Evolutionary conservation across 2,888 invertebrate species (phyloP), one percentile per base, ranked within the genome.

Genomic region (Notodromas monacha): DNA sequence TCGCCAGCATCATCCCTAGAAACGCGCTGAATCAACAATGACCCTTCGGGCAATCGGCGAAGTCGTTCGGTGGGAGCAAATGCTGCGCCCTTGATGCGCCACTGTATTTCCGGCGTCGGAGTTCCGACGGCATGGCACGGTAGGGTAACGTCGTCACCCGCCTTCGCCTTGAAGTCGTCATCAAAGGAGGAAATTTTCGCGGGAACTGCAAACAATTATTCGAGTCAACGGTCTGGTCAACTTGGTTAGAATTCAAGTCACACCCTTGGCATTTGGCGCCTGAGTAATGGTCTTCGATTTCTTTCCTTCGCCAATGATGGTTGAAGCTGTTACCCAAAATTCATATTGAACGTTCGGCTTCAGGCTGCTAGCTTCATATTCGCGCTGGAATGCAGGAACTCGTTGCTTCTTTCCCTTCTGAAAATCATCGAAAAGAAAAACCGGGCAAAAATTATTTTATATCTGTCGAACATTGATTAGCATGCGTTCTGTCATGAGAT

Each of bases 101-200:
- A 84, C 26, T 67, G 61, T 32, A 81, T 72, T 40, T 69, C 68
- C 1, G 84, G 84, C 29, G 68, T 65, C 11, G 84, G 84, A 15
- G 76, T 66, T 11, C 86, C 86, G 26, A 86, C 81, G 31, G 79
- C 73, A 14, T 76, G 57, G 43, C 86, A 86, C 0, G 79, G 79
- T 42, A 86, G 54, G 41, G 72, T 74, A 2, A 81, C 72, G 41
- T 77, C 74, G 54, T 77, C 74, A 35, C 73, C 44, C 10, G 42
- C 40, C n/a, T 41, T 37, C 11, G 26, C 32, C 3, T 39, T 70
- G 47, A 81, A 73, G n/a, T 68, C 67, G 45, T 74, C 73, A 45
- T 84, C 79, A 50, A 86, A 86, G 2, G 81, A 81, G 28, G 81
- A 79, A 40, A 84, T 81, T 48, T 74, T 74, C 2, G 84, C 84